phyloP scores from a whole-genome alignment of 2,113 vertebrate genomes.

The Mionectes macconnelli region DNA sequence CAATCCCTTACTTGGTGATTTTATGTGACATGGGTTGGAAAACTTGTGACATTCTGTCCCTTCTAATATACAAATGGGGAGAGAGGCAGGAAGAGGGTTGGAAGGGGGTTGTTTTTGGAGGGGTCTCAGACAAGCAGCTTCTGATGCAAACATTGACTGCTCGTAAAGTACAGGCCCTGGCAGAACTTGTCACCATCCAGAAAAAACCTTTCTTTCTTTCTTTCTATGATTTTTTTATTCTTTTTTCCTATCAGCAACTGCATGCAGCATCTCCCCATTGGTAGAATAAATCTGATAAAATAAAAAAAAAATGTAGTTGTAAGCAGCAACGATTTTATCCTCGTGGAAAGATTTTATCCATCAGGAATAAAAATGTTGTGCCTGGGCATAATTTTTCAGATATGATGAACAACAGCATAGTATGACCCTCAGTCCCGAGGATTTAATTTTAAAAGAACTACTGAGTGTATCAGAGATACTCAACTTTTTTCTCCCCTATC shows the following conservation, averaged over 20 bases:
- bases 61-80: background rate
- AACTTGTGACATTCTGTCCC: background rate
- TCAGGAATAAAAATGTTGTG: constrained; percentile 10
- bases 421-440: constrained; percentile 4
- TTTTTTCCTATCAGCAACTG: background rate
- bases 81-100: background rate
- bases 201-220: background rate
- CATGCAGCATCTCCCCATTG: background rate
- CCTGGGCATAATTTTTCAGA: constrained; percentile 37
- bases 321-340: constrained; percentile 48
- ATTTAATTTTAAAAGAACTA: constrained; percentile 15
- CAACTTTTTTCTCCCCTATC: background rate
- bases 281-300: constrained; percentile 49
- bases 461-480: background rate
- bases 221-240: background rate
- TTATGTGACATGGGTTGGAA: background rate
- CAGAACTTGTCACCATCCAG: background rate
- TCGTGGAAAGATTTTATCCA: constrained; percentile 35
- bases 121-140: background rate
- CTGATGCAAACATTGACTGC: background rate
- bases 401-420: constrained; percentile 11
- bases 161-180: background rate
- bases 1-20: background rate
- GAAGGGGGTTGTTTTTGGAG: background rate
- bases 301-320: constrained; percentile 39